Percentiles rank a stretch among this genome's conserved stretches.
phyloP scores from a whole-genome alignment of 2,797 vertebrate genomes.

The Holocentrus rufus region DNA sequence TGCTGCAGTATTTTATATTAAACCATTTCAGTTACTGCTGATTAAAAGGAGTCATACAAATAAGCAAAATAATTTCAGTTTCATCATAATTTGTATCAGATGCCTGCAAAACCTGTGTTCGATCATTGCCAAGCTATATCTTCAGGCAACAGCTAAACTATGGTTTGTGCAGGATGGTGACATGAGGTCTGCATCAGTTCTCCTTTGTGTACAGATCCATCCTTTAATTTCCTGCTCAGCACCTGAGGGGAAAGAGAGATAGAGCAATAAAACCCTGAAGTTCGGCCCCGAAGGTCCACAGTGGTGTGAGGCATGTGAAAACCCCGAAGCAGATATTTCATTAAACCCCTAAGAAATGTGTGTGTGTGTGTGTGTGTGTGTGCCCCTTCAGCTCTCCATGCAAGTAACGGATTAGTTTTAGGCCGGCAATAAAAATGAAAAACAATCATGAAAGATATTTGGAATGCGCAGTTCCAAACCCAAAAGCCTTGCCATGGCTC shows the following conservation, averaged over 20 bases:
- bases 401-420: constrained; percentile 40
- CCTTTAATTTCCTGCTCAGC: constrained; percentile 64
- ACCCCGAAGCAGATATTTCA: constrained; percentile 52
- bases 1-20: not conserved
- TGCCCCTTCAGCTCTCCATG: constrained; percentile 2
- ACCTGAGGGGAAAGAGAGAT: constrained; percentile 35
- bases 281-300: constrained; percentile 24
- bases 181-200: constrained; percentile 58
- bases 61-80: constrained; percentile 23
- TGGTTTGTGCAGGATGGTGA: constrained; percentile 14
- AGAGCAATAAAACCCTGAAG: constrained; percentile 33
- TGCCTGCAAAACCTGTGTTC: constrained; percentile 25
- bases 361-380: not conserved
- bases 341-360: constrained; percentile 32
- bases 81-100: constrained; percentile 19
- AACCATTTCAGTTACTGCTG: not conserved
- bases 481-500: constrained; percentile 24
- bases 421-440: constrained; percentile 43
- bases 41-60: constrained; percentile 30
- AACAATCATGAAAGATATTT: constrained; percentile 31
- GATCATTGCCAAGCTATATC: not conserved
- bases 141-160: constrained; percentile 34
- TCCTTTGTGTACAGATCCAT: constrained; percentile 44
- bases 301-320: constrained; percentile 28
- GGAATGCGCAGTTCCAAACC: constrained; percentile 38